Evolutionary conservation across 2,888 invertebrate species (phyloP).

Genomic region (Ichneumon xanthorius): DNA sequence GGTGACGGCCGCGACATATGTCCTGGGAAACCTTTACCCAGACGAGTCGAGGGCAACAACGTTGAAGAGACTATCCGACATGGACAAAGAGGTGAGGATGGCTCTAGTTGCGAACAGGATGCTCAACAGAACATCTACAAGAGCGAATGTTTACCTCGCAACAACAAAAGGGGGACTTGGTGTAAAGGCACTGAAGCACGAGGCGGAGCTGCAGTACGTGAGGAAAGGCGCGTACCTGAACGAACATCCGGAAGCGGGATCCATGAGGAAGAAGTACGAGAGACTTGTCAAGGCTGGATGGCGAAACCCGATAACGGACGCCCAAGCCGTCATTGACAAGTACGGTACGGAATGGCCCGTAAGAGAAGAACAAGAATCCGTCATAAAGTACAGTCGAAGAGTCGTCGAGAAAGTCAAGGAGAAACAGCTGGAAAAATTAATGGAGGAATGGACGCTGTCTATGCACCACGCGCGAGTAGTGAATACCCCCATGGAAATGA

Average conservation of each 20-base stretch:
- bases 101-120: background rate
- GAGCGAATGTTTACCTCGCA: background rate
- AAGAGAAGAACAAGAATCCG: background rate
- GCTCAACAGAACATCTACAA: background rate
- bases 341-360: background rate
- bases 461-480: background rate
- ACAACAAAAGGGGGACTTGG: constrained; percentile 26
- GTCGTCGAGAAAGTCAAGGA: background rate
- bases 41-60: constrained; percentile 44
- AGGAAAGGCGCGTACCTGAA: constrained; percentile 33
- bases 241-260: constrained; percentile 18
- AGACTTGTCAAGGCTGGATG: constrained; percentile 12
- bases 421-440: background rate
- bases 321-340: background rate
- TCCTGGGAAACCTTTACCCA: constrained; percentile 32
- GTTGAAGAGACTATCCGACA: constrained; percentile 53
- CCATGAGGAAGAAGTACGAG: background rate
- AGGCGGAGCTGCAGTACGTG: constrained; percentile 32
- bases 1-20: background rate
- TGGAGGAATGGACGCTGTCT: background rate
- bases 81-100: constrained; percentile 26
- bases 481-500: too few relatives aligned
- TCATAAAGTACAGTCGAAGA: background rate
- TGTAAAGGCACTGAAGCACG: background rate
- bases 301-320: constrained; percentile 41